Evolutionary conservation across 2,888 invertebrate species (phyloP).

Genomic region (Euproctis similis): DNA sequence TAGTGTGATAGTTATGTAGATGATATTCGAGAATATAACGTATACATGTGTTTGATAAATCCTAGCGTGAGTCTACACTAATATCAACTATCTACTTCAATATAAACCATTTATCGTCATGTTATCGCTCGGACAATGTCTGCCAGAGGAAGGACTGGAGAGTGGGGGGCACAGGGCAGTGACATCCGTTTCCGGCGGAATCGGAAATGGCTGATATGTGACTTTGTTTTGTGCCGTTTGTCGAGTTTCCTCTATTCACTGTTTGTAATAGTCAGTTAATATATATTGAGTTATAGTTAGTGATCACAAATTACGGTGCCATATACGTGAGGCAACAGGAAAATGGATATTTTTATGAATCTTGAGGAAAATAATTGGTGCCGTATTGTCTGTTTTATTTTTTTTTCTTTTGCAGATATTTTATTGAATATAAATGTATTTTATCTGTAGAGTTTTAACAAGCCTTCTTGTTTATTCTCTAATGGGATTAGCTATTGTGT

Average conservation of each 20-base stretch:
- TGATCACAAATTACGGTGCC: slow-evolving; percentile 7
- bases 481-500: too few species aligned
- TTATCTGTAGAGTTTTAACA: too few species aligned
- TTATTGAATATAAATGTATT: too few species aligned
- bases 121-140: slow-evolving; percentile 27
- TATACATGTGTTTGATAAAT: not conserved
- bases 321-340: slow-evolving; percentile 5
- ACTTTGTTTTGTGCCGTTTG: slow-evolving; percentile 48
- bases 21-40: too few species aligned
- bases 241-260: slow-evolving; percentile 28
- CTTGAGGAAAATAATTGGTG: not conserved
- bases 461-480: too few species aligned
- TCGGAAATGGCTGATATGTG: slow-evolving; percentile 49
- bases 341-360: slow-evolving; percentile 5
- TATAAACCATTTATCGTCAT: slow-evolving; percentile 30
- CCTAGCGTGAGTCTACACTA: slow-evolving; percentile 12
- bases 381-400: not conserved
- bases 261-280: slow-evolving; percentile 24
- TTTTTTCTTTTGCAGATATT: too few species aligned
- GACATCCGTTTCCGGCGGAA: slow-evolving; percentile 42
- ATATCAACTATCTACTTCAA: slow-evolving; percentile 28
- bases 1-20: too few species aligned
- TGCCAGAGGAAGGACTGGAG: slow-evolving; percentile 6
- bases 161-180: slow-evolving; percentile 6
- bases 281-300: slow-evolving; percentile 22